Percentiles rank a stretch among this genome's conserved stretches.
phyloP scores from a whole-genome alignment of 2,797 vertebrate species.

The Argya squamiceps region DNA sequence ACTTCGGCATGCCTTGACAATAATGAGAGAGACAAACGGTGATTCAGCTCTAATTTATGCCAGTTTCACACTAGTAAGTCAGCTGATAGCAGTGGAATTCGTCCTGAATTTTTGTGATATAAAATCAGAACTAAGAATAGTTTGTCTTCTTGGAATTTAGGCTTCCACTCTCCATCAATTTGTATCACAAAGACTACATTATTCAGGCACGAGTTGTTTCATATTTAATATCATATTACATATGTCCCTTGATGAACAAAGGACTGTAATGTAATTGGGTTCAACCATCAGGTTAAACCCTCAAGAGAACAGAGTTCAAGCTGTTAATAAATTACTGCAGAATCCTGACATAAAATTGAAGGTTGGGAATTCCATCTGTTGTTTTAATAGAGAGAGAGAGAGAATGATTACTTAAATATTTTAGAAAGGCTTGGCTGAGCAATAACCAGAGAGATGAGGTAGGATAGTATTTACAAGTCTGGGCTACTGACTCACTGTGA shows the following conservation, averaged over 20 bases:
- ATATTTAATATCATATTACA: constrained; percentile 65
- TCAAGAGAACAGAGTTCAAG: constrained; percentile 60
- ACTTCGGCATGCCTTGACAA: background rate
- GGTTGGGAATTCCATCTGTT: constrained; percentile 63
- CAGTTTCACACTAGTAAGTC: background rate
- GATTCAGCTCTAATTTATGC: background rate
- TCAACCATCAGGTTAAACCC: constrained; percentile 58
- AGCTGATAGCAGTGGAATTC: background rate
- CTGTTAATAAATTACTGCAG: constrained; percentile 66
- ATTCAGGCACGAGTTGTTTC: constrained; percentile 48
- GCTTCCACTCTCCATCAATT: constrained; percentile 9
- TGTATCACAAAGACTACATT: constrained; percentile 48
- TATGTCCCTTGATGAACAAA: constrained; percentile 64
- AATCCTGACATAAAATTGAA: constrained; percentile 54
- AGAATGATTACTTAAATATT: constrained; percentile 41
- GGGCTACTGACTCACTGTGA: background rate
- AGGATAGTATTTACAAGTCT: background rate
- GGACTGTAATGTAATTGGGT: constrained; percentile 69
- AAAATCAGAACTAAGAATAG: background rate
- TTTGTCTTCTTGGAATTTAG: background rate
- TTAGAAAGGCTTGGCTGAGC: constrained; percentile 13
- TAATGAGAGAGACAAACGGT: background rate
- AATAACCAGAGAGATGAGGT: background rate
- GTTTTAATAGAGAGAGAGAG: constrained; percentile 56
- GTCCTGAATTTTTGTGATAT: background rate